Evolutionary conservation across 2,113 vertebrate species (phyloP).

Genomic region (Heterocephalus glaber): DNA sequence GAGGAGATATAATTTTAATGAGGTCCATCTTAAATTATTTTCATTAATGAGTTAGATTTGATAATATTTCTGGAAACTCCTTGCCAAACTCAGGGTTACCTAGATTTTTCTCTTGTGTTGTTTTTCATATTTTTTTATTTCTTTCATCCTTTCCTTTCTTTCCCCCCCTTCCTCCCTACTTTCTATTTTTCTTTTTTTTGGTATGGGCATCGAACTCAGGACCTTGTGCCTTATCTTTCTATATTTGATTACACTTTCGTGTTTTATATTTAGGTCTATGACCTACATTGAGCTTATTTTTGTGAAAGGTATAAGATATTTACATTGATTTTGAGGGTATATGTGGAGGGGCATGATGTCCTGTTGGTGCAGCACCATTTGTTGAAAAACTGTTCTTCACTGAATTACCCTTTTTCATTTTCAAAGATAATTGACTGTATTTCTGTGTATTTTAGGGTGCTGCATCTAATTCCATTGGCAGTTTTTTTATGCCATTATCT

Average conservation of each 20-base stretch:
- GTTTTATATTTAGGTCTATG: slow-evolving; percentile 28
- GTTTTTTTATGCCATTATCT: not conserved
- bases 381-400: not conserved
- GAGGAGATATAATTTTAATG: not conserved
- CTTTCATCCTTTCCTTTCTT: not conserved
- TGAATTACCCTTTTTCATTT: not conserved
- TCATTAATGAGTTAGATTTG: not conserved
- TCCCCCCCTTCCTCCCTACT: fast-evolving
- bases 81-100: not conserved
- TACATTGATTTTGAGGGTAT: not conserved
- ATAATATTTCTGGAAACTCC: not conserved
- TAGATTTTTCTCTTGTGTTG: not conserved
- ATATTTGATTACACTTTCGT: not conserved
- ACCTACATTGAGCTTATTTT: not conserved
- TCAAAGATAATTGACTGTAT: not conserved
- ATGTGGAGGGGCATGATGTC: not conserved
- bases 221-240: not conserved
- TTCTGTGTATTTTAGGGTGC: not conserved
- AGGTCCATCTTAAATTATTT: not conserved
- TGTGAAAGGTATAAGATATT: not conserved
- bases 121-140: not conserved
- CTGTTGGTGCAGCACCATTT: not conserved
- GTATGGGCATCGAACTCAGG: too few relatives aligned
- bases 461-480: not conserved
- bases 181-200: too few relatives aligned